Conservation (phyloP, 64 coral and sea anemone genomes). For the Dendronephthya gigantea region DNA sequence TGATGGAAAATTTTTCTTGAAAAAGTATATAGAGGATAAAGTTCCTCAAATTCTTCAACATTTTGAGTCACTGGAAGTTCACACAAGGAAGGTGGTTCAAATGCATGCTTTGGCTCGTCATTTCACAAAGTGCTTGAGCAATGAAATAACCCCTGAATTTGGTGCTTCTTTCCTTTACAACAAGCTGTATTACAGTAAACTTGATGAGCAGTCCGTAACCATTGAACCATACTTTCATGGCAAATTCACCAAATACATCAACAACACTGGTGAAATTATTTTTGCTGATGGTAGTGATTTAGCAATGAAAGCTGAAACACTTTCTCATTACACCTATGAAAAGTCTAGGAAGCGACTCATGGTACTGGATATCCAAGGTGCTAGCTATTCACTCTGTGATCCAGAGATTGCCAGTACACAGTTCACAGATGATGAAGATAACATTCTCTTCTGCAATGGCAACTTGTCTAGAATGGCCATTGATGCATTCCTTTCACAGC, state of each 20-base stretch:
- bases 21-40: slow-evolving; percentile 45
- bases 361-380: background rate
- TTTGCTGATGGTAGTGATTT: background rate
- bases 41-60: slow-evolving; percentile 31
- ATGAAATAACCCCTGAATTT: background rate
- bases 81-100: slow-evolving; percentile 52
- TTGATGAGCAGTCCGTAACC: background rate
- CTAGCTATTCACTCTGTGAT: background rate
- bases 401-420: background rate
- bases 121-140: slow-evolving; percentile 35
- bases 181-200: background rate
- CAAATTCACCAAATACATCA: background rate
- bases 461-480: background rate
- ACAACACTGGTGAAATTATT: background rate
- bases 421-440: background rate
- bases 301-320: background rate
- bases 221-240: background rate
- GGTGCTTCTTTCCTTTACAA: background rate
- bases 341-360: background rate
- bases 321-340: background rate
- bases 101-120: slow-evolving; percentile 45
- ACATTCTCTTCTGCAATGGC: slow-evolving; percentile 3
- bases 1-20: slow-evolving; percentile 36
- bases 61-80: slow-evolving; percentile 14
- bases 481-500: background rate